Evolutionary conservation across 2,113 vertebrate genomes (phyloP), one percentile per base, ranked within the genome.

Genomic region (Sceloporus undulatus): DNA sequence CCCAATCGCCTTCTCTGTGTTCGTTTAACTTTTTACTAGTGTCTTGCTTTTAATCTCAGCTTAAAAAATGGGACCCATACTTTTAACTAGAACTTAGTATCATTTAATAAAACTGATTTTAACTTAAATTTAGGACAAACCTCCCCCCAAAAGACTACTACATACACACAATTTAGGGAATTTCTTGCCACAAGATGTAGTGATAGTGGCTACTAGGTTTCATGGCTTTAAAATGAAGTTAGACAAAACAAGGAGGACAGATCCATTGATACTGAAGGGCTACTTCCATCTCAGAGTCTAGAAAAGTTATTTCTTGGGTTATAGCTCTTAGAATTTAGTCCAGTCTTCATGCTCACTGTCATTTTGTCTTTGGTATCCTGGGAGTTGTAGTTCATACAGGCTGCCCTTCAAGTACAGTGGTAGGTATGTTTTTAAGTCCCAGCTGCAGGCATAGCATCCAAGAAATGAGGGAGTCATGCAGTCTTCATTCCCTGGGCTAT

Each of bases 61-160:
- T 10, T 52, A 23, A 19, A 54, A 27, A 68, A 40, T 29, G 16
- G 79, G 68, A 81, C 25, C 42, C 13, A 70, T 62, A 18, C 70
- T 87, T 87, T 75, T 87, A 73, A 84, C 42, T 84, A 79, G 19
- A 68, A 74, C n/a, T 25, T 40, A 18, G 25, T 25, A 34, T 84
- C 29, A 21, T n/a, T 7, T 54, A 73, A 80, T 87, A 70, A 48
- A 86, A 86, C 34, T 38, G 71, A 59, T 75, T 86, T 86, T 86
- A 70, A 13, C 27, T 34, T 21, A 9, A 25, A 48, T 85, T 85
- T 71, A 71, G 65, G 48, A 66, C 48, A 79, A 25, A 27, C n/a
- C 48, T 7, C 48, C 48, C 48, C 48, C 4, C 48, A 13, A 65
- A 59, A 19, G 56, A 75, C 66, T 70, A 11, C 68, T 71, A n/a